Evolutionary conservation across 2,888 invertebrate species (phyloP), one percentile per base, ranked within the genome.

Genomic region (Ichneumoninae sp.): DNA sequence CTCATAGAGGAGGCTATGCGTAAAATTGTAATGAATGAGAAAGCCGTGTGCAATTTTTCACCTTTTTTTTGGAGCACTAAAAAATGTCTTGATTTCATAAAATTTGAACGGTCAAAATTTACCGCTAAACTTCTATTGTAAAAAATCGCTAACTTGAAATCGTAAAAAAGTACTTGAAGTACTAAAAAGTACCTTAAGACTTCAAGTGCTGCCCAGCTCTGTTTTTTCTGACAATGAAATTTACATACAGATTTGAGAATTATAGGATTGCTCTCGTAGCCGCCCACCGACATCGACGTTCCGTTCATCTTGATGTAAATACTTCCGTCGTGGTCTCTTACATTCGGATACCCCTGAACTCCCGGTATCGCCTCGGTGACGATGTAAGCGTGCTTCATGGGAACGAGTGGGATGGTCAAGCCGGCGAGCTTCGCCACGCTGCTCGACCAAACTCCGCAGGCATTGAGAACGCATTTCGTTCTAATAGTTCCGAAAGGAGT

Each of bases 301-400:
- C 98, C 98, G 90, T 98, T 97, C 1, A 98, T 95, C 90, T 97
- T 96, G 87, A 98, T 96, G 91, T 98, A 98, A 30, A 98, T 94
- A 22, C 96, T 96, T 7, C 96, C 96, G 91, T 98, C 98, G 89
- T 98, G 98, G 93, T 98, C 98, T 57, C 98, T 94, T 16, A 98
- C 95, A 92, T 98, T 98, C 0, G 98, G 98, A 83, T 96, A 93
- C 66, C 96, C 96, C 79, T 96, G 95, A 0, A 97, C 95, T 86
- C 96, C 97, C 0, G 96, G 95, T 16, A 98, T 96, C 0, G 95
- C 95, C 84, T 98, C 97, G 0, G 97, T 97, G 0, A 98, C 96
- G 5, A 98, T 96, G 91, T 98, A 98, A 0, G 98, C 96, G 92
- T 98, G 98, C 90, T 97, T 97, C 95, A 98, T 97, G 0, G 98